Evolutionary conservation across 2,113 vertebrate genomes (phyloP).

Genomic region (Corydoras maculifer): DNA sequence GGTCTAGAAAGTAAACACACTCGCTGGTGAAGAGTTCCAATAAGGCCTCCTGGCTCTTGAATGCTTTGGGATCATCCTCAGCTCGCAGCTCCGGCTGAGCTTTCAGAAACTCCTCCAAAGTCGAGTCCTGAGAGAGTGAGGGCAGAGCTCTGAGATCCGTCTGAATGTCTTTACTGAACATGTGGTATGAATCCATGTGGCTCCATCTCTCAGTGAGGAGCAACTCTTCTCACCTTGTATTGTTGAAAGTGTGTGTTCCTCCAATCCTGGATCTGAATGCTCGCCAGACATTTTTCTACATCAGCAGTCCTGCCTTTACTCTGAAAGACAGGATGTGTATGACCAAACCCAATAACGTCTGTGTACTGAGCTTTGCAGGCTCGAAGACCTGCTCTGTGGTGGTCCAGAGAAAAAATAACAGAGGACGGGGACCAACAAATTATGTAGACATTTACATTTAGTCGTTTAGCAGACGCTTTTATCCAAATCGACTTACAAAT

Average conservation of each 20-base stretch:
- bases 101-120: constrained; percentile 72
- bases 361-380: too few species aligned
- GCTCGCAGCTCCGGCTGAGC: constrained; percentile 58
- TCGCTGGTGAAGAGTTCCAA: constrained; percentile 91
- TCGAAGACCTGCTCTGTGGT: too few species aligned
- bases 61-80: constrained; percentile 46
- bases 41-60: constrained; percentile 71
- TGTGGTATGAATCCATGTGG: background rate
- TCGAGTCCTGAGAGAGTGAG: constrained; percentile 61
- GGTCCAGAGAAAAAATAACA: too few species aligned
- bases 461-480: too few species aligned
- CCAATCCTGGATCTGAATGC: constrained; percentile 63
- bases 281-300: constrained; percentile 72
- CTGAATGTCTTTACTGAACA: too few species aligned
- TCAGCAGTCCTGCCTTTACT: constrained; percentile 76
- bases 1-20: constrained; percentile 88
- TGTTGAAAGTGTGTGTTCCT: constrained; percentile 63
- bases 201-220: too few species aligned
- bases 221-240: constrained; percentile 69
- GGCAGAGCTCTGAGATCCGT: background rate
- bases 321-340: constrained; percentile 47
- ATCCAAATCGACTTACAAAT: too few species aligned
- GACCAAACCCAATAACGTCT: too few species aligned
- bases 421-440: too few species aligned
- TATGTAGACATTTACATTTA: too few species aligned